These are phyloP conservation scores for Paralvinella palmiformis DNA, from an alignment of 1,140 invertebrate species.

Conservation along the genomic window DNA sequence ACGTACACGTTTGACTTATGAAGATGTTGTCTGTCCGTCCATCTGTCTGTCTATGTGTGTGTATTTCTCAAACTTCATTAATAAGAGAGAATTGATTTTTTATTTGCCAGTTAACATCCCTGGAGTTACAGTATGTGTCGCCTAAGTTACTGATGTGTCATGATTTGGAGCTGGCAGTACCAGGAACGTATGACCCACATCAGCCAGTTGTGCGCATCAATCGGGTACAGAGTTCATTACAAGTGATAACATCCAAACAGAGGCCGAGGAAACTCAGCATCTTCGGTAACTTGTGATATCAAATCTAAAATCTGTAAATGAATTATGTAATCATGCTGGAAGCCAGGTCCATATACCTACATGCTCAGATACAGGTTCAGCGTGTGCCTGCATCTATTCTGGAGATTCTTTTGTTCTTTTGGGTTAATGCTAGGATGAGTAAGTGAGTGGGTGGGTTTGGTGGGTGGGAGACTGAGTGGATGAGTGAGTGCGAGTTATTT, in stretches of 20 bases:
- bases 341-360: too few relatives aligned
- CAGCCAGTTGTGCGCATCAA: slow-evolving; percentile 80
- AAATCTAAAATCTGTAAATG: too few relatives aligned
- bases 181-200: slow-evolving; percentile 88
- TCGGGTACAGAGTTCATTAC: slow-evolving; percentile 70
- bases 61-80: slow-evolving; percentile 18
- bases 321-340: too few relatives aligned
- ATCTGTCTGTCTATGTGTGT: too few relatives aligned
- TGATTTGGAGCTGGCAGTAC: slow-evolving; percentile 88
- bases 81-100: slow-evolving; percentile 15
- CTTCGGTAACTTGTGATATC: slow-evolving; percentile 66
- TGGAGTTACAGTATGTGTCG: slow-evolving; percentile 91
- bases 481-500: too few relatives aligned
- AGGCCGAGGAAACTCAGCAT: slow-evolving; percentile 91
- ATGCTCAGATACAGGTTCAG: too few relatives aligned
- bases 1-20: not conserved
- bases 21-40: not conserved
- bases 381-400: too few relatives aligned
- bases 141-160: slow-evolving; percentile 81
- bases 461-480: too few relatives aligned
- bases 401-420: too few relatives aligned
- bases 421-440: too few relatives aligned
- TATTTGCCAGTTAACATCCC: slow-evolving; percentile 49
- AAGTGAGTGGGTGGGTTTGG: too few relatives aligned
- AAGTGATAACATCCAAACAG: slow-evolving; percentile 98